Percentiles rank a stretch among this genome's conserved stretches.
These are phyloP conservation scores for Caenorhabditis sulstoni DNA, from an alignment of 2,888 invertebrate species.

Conservation along the genomic window DNA sequence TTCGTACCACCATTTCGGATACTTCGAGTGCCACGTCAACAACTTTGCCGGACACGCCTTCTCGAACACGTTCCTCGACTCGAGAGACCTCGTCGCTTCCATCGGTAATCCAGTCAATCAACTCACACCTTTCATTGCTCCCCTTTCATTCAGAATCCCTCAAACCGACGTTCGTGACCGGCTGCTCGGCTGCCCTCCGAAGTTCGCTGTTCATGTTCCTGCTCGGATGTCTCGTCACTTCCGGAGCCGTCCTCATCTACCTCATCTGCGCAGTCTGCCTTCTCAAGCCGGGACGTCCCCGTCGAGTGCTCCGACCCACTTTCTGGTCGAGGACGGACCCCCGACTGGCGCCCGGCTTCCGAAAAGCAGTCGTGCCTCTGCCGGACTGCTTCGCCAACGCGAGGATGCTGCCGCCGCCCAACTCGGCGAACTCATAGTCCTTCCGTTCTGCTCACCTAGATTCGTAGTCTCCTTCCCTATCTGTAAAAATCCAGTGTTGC, in stretches of 20 bases:
- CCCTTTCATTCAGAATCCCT: constrained; percentile 25
- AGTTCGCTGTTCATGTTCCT: constrained; percentile 76
- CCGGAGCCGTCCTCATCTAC: constrained; percentile 62
- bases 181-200: constrained; percentile 63
- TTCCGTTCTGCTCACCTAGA: not conserved
- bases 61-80: constrained; percentile 53
- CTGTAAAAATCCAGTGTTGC: constrained; percentile 37
- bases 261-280: constrained; percentile 58
- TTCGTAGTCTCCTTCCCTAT: constrained; percentile 1
- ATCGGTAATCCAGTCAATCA: constrained; percentile 18
- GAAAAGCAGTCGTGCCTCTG: constrained; percentile 73
- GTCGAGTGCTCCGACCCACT: constrained; percentile 63
- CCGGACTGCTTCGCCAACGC: constrained; percentile 65
- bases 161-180: constrained; percentile 26
- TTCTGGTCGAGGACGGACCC: constrained; percentile 73
- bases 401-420: constrained; percentile 27
- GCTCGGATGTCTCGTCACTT: constrained; percentile 75
- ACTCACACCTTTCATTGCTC: not conserved
- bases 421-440: not conserved
- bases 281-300: constrained; percentile 59
- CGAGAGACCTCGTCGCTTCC: constrained; percentile 29
- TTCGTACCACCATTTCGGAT: constrained; percentile 63
- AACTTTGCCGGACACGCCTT: constrained; percentile 73
- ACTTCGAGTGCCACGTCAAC: constrained; percentile 60
- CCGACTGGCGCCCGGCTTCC: constrained; percentile 73